These are phyloP conservation scores for Myxocyprinus asiaticus DNA, from an alignment of 2,113 vertebrate species.

Conservation along the genomic window DNA sequence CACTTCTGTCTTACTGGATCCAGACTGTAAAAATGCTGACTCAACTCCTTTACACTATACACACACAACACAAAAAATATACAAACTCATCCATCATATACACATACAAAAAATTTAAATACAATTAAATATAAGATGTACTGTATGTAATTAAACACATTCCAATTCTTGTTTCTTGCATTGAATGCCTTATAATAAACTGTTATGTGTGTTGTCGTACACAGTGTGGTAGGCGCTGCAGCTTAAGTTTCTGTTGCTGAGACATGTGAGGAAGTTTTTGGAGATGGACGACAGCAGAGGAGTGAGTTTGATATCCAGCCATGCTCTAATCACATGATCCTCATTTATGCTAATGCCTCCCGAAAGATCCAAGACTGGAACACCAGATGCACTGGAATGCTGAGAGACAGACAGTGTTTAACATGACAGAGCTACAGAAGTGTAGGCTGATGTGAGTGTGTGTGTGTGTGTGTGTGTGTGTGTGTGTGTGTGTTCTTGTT, in stretches of 20 bases:
- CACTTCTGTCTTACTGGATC: conserved; percentile 62
- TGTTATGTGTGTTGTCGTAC: conserved; percentile 55
- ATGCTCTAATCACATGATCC: conserved; percentile 67
- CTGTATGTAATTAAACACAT: too few relatives aligned
- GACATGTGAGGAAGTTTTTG: conserved; percentile 71
- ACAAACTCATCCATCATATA: neutral
- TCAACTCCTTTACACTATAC: conserved; percentile 45
- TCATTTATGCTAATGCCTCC: conserved; percentile 56
- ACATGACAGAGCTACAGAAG: neutral
- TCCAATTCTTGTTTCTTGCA: too few relatives aligned
- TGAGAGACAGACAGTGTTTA: conserved; percentile 36
- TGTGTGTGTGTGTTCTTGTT: neutral
- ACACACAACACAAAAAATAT: neutral
- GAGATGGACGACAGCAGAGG: conserved; percentile 70
- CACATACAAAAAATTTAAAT: neutral
- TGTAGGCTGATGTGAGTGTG: neutral
- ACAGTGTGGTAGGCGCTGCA: conserved; percentile 73
- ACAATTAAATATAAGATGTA: neutral
- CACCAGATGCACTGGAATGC: conserved; percentile 59
- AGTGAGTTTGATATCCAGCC: conserved; percentile 70
- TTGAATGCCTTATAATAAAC: too few relatives aligned
- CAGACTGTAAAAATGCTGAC: conserved; percentile 67
- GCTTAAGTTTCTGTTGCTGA: conserved; percentile 75
- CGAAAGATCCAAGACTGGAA: conserved; percentile 60
- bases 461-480: neutral